phyloP scores from a whole-genome alignment of 2,113 vertebrate species.

The Delphinus delphis region DNA sequence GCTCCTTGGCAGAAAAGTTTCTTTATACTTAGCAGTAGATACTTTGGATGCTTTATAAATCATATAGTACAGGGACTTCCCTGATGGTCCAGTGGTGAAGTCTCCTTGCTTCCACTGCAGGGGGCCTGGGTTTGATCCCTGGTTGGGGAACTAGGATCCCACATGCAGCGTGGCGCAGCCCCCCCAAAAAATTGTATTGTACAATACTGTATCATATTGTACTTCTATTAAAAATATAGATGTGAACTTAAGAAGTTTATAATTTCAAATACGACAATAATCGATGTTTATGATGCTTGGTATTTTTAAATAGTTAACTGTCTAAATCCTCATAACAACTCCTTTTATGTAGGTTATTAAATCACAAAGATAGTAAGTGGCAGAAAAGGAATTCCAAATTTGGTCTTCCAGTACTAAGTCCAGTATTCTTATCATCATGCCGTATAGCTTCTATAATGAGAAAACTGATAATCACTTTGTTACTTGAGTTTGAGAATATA shows the following conservation, averaged over 20 bases:
- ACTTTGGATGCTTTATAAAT: slow-evolving; percentile 27
- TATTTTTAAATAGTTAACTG: slow-evolving; percentile 34
- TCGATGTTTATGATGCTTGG: background rate
- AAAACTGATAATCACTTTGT: slow-evolving; percentile 5
- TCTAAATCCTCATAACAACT: background rate
- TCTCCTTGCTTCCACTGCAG: too few species aligned
- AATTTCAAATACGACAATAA: slow-evolving; percentile 39
- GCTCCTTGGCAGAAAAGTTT: background rate
- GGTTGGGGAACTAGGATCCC: too few species aligned
- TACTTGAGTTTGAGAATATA: background rate
- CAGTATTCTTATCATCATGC: background rate
- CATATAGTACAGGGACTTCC: background rate
- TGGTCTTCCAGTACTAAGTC: background rate
- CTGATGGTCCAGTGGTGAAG: too few species aligned
- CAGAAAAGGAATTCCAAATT: slow-evolving; percentile 35
- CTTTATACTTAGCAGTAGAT: background rate
- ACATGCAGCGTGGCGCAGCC: too few species aligned
- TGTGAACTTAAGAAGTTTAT: slow-evolving; percentile 33
- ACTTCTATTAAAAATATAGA: slow-evolving; percentile 26
- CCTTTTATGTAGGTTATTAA: background rate
- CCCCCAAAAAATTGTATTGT: background rate
- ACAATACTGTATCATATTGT: background rate
- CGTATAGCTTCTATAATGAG: background rate
- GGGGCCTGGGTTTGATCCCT: too few species aligned
- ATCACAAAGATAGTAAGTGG: background rate